A percentile compares a stretch with the other conserved stretches of the same genome.
phyloP scores from a whole-genome alignment of 2,113 vertebrate species.

The Colinus virginianus region DNA sequence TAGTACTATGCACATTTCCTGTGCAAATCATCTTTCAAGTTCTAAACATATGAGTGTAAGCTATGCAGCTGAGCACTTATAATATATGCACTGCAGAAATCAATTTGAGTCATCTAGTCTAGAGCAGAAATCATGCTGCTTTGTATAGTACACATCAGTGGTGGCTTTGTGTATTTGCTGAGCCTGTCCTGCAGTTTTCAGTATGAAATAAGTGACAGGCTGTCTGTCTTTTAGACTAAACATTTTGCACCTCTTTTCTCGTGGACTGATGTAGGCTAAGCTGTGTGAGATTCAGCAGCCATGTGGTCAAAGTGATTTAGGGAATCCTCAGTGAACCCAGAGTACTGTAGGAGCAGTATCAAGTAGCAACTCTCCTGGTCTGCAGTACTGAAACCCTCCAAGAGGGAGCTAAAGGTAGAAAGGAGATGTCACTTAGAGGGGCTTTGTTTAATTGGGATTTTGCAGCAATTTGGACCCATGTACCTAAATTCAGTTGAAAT shows the following conservation, averaged over 20 bases:
- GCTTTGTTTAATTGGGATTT: background rate
- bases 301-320: background rate
- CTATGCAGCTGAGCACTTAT: background rate
- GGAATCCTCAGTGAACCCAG: rapidly evolving
- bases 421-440: background rate
- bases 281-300: background rate
- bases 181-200: rapidly evolving
- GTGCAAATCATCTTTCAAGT: background rate
- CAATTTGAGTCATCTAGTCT: background rate
- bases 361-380: rapidly evolving
- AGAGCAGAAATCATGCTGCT: rapidly evolving
- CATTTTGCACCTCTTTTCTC: background rate
- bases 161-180: background rate
- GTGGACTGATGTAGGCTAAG: rapidly evolving
- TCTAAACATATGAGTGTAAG: background rate
- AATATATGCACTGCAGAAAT: background rate
- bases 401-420: background rate
- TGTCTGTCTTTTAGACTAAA: background rate
- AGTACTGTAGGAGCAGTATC: rapidly evolving
- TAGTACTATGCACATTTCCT: background rate
- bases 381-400: background rate
- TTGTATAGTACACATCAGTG: background rate
- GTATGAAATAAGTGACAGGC: background rate
- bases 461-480: background rate
- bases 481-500: background rate